Evolutionary conservation across 2,113 vertebrate species (phyloP), one percentile per base, ranked within the genome.

Genomic region (Paralichthys olivaceus): DNA sequence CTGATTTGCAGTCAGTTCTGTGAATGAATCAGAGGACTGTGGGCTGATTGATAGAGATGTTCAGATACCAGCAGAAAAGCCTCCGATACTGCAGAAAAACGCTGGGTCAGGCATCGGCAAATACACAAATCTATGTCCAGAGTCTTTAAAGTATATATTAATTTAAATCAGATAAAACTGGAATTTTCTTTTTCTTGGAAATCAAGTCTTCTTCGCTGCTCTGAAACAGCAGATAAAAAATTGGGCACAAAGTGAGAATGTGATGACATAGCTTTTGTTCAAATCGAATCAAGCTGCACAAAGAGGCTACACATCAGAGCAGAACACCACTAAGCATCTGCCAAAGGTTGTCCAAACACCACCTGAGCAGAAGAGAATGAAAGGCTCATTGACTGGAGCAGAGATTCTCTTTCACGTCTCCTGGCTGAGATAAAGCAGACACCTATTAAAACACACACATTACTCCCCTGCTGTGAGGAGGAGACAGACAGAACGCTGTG

Each of bases 361-460:
- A 78, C 54, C 66, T 81, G 55, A 90, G 55, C 62, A 83, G 59
- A 80, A 71, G 79, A 78, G 65, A 77, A 74, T 78, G 29, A 90
- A 91, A 86, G 79, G 14, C 60, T 71, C 64, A 82, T 78, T 90
- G 87, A 90, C 79, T 69, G 37, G 15, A 78, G 78, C 49, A 43
- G 65, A 77, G 77, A 84, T 70, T 73, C 70, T 84, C 68, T 84
- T 84, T 81, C 75, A 75, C 60, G 32, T 66, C 51, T 77, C 26
- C 65, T 67, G 69, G 73, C 78, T 80, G 80, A 86, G 74, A 87
- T 82, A 84, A 87, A 83, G 63, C 81, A 87, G 79, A 85, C 80
- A 78, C 72, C 56, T 76, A 63, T 72, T 74, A 78, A 76, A 82
- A 88, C 77, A 89, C 71, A 72, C 57, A 45, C 34, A 56, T 64